Evolutionary conservation across 1,140 invertebrate genomes (phyloP).

Genomic region (Subanguina moxae): DNA sequence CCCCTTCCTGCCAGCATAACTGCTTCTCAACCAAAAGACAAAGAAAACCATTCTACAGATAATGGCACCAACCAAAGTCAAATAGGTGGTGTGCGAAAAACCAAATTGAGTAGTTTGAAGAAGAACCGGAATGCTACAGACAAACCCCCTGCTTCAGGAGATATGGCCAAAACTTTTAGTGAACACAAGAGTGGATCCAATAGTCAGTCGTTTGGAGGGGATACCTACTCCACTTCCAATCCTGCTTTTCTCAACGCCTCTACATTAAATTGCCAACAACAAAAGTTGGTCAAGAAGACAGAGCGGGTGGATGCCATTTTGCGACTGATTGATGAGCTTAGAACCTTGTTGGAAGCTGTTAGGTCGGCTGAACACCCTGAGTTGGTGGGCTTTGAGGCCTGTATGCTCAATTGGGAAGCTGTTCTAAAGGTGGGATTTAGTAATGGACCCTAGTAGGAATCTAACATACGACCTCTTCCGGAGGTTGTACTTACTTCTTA

Average conservation of each 20-base stretch:
- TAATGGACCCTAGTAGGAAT: no score
- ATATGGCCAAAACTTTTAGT: not conserved
- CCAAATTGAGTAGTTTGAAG: conserved; percentile 31
- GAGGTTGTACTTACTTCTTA: no score
- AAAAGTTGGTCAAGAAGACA: not conserved
- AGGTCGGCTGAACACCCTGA: conserved; percentile 38
- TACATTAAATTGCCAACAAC: not conserved
- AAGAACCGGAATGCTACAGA: conserved; percentile 8
- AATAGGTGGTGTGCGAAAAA: conserved; percentile 11
- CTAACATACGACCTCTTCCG: no score
- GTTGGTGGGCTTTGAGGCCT: conserved; percentile 40
- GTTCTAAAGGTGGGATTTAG: conserved; percentile 32
- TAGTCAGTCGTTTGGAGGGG: not conserved
- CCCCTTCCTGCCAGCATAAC: not conserved
- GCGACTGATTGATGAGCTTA: conserved; percentile 15
- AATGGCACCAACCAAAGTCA: conserved; percentile 4
- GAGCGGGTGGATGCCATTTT: conserved; percentile 21
- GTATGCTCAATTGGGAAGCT: conserved; percentile 53
- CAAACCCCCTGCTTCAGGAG: conserved; percentile 1
- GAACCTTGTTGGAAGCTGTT: conserved; percentile 13
- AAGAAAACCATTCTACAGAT: conserved; percentile 10
- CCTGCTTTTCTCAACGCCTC: not conserved
- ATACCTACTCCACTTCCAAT: not conserved
- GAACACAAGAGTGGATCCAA: not conserved
- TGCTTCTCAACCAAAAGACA: no score